Base-by-base conservation (phyloP, 2,888 invertebrate species). In the Oscheius onirici region DNA sequence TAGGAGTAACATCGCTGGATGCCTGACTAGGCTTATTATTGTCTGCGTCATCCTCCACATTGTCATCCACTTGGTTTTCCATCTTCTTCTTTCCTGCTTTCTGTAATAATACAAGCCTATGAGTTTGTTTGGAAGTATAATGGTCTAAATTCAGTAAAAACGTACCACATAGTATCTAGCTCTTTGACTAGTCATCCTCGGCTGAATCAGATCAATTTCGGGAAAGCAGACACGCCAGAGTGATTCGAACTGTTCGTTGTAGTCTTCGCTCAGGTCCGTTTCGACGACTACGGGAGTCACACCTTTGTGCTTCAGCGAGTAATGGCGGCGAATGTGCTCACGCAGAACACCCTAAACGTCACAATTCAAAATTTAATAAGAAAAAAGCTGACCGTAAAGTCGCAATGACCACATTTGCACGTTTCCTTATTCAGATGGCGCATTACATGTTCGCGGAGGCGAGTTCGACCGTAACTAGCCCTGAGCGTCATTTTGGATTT, bases 381-480 rank as follows among this genome's bases (percentile, higher is more conserved):
- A 15, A 57, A 34, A 41, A 58, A 41, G 5, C 6, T 41, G 17
- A 63, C 63, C 26, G 44, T 46, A 49, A 49, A 63, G n/a, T 46
- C 63, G 26, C 63, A 63, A 28, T 49, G 63, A 24, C 63, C 63
- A 63, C 63, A 63, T 28, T 63, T 13, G 24, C 26, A 24, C 1
- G 63, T 49, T 2, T 10, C 3, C 28, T 24, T 24, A n/a, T 46
- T 34, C 49, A 63, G 11, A 49, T 63, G 63, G 22, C 63, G 44
- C 49, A 63, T 46, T 2, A 63, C 63, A 20, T 63, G 63, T 26
- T 63, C 63, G 17, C 63, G n/a, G 17, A 63, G 49, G 1, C 63
- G 46, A 11, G 63, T 63, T 11, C 63, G 63, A n/a, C 63, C 63
- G 46, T 63, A 63, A 26, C 63, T 63, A 3, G 63, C 63, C 28